These are phyloP conservation scores for Datnioides undecimradiatus DNA, from an alignment of 2,113 vertebrate species.

Conservation along the genomic window DNA sequence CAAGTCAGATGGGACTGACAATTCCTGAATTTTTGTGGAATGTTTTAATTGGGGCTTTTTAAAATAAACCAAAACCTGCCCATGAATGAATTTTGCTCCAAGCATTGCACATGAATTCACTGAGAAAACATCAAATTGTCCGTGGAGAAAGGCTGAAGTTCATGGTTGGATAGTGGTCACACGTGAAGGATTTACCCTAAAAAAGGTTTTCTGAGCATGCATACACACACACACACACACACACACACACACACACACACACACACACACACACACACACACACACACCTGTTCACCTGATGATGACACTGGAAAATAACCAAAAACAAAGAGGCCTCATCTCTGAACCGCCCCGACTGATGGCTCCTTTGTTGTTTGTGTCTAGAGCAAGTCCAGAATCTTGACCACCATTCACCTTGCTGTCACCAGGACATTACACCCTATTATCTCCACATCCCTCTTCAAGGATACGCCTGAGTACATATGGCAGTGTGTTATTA, in stretches of 20 bases:
- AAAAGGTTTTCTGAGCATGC: background rate
- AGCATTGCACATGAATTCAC: background rate
- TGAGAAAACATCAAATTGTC: background rate
- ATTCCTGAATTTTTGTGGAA: background rate
- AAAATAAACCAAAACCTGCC: background rate
- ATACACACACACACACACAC: background rate
- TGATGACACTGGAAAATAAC: slow-evolving; percentile 13
- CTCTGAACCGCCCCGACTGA: background rate
- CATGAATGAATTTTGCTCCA: background rate
- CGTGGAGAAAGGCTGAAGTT: background rate
- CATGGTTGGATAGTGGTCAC: background rate
- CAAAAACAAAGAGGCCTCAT: slow-evolving; percentile 33
- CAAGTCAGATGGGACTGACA: background rate
- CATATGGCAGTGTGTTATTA: slow-evolving; percentile 24
- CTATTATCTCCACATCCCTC: slow-evolving; percentile 26
- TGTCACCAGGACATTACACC: slow-evolving; percentile 37
- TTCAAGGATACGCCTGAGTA: slow-evolving; percentile 42
- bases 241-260: background rate
- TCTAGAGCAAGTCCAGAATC: slow-evolving; percentile 18
- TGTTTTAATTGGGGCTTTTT: background rate
- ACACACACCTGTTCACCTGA: slow-evolving; percentile 11
- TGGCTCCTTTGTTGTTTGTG: slow-evolving; percentile 45
- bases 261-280: background rate
- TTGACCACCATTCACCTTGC: slow-evolving; percentile 28
- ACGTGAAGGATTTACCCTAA: background rate